phyloP scores from a whole-genome alignment of 2,113 vertebrate genomes.

The Tenrec ecaudatus region DNA sequence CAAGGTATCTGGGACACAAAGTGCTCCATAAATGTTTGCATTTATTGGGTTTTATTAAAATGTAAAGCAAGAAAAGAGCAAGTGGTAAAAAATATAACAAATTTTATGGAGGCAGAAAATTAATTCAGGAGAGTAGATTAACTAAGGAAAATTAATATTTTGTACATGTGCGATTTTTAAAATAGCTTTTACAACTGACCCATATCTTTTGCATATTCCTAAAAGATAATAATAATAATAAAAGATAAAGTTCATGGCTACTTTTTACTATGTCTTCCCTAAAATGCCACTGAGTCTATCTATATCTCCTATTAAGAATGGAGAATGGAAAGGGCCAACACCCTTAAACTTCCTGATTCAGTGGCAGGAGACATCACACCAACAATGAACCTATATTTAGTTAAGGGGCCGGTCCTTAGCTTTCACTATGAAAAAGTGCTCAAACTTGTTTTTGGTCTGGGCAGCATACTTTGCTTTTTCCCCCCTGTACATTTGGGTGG shows the following conservation, averaged over 20 bases:
- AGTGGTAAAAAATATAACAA: not conserved
- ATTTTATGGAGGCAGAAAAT: constrained; percentile 4
- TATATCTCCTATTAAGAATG: not conserved
- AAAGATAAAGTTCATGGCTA: not conserved
- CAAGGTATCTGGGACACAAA: not conserved
- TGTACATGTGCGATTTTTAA: not conserved
- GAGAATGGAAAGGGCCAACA: not conserved
- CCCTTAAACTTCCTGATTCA: not conserved
- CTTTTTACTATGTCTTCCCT: constrained; percentile 38
- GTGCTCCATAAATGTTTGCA: not conserved
- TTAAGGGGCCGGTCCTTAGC: not conserved
- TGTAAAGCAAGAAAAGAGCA: constrained; percentile 22
- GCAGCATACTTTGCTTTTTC: not conserved
- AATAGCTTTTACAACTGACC: not conserved
- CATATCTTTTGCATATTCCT: not conserved
- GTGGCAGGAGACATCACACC: not conserved
- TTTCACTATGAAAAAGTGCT: not conserved
- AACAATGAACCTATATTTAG: constrained; percentile 38
- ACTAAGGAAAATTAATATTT: constrained; percentile 26
- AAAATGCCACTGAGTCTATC: not conserved
- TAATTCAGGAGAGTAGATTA: not conserved
- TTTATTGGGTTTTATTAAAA: not conserved
- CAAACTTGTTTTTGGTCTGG: not conserved
- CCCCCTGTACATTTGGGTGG: not conserved
- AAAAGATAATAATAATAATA: not conserved